Evolutionary conservation across 2,797 vertebrate genomes (phyloP).

Genomic region (Rhinogobio ventralis): DNA sequence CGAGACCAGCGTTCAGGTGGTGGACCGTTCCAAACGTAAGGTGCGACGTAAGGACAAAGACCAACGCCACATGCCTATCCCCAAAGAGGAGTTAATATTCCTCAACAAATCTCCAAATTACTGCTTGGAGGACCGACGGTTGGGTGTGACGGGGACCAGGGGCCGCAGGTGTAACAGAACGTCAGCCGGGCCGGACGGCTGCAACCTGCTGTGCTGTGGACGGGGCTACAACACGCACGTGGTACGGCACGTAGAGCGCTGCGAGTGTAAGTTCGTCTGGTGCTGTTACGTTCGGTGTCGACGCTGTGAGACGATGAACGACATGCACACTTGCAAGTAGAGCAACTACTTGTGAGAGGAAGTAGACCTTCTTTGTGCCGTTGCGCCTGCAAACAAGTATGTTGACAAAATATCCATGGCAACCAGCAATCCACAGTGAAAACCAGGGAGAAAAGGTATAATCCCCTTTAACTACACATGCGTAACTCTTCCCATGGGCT

Average conservation of each 20-base stretch:
- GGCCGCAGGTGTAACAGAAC: conserved; percentile 92
- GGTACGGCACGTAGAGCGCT: conserved; percentile 89
- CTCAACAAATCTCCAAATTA: conserved; percentile 95
- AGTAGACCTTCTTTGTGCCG: background rate
- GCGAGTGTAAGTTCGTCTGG: conserved; percentile 97
- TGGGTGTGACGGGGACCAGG: conserved; percentile 87
- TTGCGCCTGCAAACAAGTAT: background rate
- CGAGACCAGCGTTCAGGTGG: conserved; percentile 89
- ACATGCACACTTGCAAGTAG: conserved; percentile 96
- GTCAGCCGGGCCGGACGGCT: conserved; percentile 85
- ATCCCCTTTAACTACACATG: conserved; percentile 17
- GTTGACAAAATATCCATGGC: conserved; percentile 41
- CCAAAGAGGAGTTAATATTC: conserved; percentile 87
- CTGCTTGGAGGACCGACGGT: conserved; percentile 86
- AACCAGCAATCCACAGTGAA: background rate
- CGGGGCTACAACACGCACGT: conserved; percentile 96
- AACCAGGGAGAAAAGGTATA: conserved; percentile 22
- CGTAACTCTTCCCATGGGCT: conserved; percentile 1
- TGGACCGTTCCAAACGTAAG: conserved; percentile 82
- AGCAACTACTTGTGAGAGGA: background rate
- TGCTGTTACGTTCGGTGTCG: conserved; percentile 96
- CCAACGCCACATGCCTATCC: conserved; percentile 74
- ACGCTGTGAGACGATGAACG: conserved; percentile 94
- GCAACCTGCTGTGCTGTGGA: conserved; percentile 95
- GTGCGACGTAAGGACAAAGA: conserved; percentile 85